Evolutionary conservation across 2,113 vertebrate species (phyloP).

Genomic region (Nipponia nippon): DNA sequence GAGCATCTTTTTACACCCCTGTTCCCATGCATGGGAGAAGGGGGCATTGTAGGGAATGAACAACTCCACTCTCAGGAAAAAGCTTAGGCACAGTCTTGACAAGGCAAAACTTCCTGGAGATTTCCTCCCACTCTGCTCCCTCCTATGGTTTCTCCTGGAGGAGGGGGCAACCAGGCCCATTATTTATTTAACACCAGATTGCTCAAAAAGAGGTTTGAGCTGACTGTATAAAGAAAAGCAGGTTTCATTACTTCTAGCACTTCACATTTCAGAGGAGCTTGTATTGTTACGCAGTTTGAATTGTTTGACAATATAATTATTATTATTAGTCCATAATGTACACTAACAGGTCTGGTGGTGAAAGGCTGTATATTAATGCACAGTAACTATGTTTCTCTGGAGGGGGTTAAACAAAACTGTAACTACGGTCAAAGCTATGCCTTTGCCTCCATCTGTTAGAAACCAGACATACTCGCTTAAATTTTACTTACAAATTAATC

Average conservation of each 20-base stretch:
- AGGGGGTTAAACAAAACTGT: conserved; percentile 65
- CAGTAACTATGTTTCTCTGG: conserved; percentile 38
- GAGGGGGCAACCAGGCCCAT: not conserved
- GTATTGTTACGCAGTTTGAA: conserved; percentile 57
- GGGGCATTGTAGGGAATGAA: not conserved
- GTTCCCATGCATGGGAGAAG: not conserved
- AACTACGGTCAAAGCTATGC: conserved; percentile 43
- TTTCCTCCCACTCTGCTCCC: conserved; percentile 33
- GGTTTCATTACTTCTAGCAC: conserved; percentile 51
- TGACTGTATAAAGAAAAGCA: conserved; percentile 48
- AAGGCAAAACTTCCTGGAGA: not conserved
- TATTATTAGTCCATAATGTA: conserved; percentile 64
- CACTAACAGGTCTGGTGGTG: conserved; percentile 53
- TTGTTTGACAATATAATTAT: conserved; percentile 67
- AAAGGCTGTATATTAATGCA: conserved; percentile 61
- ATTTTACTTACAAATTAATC: conserved; percentile 58
- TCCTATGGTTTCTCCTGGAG: not conserved
- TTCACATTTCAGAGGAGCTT: conserved; percentile 44
- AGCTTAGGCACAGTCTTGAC: not conserved
- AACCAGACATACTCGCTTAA: not conserved
- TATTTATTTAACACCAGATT: conserved; percentile 50
- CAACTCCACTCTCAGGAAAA: not conserved
- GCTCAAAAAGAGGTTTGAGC: conserved; percentile 27
- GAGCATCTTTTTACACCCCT: not conserved
- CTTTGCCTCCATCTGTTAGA: conserved; percentile 37